Evolutionary conservation across 2,797 vertebrate species (phyloP).

Genomic region (Melanotaenia maccullochi): DNA sequence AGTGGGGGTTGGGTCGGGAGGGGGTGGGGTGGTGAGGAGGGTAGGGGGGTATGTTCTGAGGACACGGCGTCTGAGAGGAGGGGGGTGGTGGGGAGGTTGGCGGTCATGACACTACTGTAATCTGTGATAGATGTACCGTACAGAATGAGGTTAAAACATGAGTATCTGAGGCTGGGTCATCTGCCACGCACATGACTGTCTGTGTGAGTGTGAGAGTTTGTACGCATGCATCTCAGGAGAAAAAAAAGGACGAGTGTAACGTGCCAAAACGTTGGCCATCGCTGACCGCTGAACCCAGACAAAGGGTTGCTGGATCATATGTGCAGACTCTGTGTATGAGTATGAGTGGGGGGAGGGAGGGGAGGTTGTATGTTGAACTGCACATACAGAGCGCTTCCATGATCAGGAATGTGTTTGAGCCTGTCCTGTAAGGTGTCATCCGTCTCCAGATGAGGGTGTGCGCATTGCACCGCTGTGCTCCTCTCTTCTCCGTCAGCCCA

Average conservation of each 20-base stretch:
- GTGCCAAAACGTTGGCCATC: constrained; percentile 43
- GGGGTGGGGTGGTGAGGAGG: constrained; percentile 43
- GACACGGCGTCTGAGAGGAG: constrained; percentile 60
- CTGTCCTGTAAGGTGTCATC: constrained; percentile 22
- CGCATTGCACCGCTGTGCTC: constrained; percentile 63
- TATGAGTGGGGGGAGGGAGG: constrained; percentile 4
- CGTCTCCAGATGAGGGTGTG: constrained; percentile 47
- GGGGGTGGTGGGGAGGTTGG: constrained; percentile 5
- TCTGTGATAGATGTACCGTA: constrained; percentile 44
- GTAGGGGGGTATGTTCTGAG: constrained; percentile 60
- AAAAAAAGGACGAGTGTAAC: constrained; percentile 23
- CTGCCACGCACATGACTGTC: constrained; percentile 67
- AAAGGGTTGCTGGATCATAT: constrained; percentile 74
- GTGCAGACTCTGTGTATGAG: constrained; percentile 48
- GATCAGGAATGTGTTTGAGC: constrained; percentile 31
- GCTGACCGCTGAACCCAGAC: constrained; percentile 72
- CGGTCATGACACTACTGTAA: constrained; percentile 72
- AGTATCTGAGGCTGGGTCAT: constrained; percentile 54
- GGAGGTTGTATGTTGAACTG: constrained; percentile 32
- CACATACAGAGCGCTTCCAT: constrained; percentile 17
- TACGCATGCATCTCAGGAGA: constrained; percentile 1
- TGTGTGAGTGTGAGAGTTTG: constrained; percentile 12
- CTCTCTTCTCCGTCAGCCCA: constrained; percentile 3
- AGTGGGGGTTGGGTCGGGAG: constrained; percentile 34
- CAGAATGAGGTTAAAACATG: constrained; percentile 56